These are phyloP conservation scores for Metallyticus violacea DNA, from an alignment of 2,888 invertebrate species.

Conservation along the genomic window DNA sequence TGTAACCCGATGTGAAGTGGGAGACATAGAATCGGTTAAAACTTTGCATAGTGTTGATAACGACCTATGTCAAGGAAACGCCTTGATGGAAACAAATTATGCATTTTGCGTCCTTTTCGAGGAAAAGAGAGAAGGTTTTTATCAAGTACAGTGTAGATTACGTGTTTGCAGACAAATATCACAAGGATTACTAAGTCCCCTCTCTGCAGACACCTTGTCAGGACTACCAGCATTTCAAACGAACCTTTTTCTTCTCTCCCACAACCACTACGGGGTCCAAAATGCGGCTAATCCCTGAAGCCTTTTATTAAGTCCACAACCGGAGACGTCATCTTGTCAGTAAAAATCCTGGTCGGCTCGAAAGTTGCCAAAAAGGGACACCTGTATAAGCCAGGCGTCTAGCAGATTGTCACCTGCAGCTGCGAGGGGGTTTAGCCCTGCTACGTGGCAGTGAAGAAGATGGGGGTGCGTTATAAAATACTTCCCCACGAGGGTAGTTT, in stretches of 20 bases:
- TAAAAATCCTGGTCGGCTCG: background rate
- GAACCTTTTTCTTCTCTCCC: background rate
- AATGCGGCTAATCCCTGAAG: background rate
- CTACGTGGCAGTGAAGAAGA: background rate
- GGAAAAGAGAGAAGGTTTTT: too few species aligned
- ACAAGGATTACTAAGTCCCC: background rate
- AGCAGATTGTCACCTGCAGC: background rate
- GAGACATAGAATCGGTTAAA: too few species aligned
- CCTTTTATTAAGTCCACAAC: too few species aligned
- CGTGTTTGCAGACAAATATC: background rate
- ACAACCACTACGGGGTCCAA: background rate
- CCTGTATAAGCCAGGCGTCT: too few species aligned
- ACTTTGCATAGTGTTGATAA: too few species aligned
- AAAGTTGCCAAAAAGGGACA: constrained; percentile 13
- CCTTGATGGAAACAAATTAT: too few species aligned
- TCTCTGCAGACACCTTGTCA: background rate
- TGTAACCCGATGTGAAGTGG: too few species aligned
- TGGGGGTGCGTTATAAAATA: constrained; percentile 13
- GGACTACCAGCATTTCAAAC: background rate
- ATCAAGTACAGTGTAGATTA: too few species aligned
- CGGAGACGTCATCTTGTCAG: background rate
- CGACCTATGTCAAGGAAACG: too few species aligned
- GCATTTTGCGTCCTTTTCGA: too few species aligned
- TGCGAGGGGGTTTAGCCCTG: background rate
- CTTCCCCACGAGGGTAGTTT: constrained; percentile 28